These are phyloP conservation scores for Sorex araneus DNA, from an alignment of 2,113 vertebrate genomes.

Conservation along the genomic window DNA sequence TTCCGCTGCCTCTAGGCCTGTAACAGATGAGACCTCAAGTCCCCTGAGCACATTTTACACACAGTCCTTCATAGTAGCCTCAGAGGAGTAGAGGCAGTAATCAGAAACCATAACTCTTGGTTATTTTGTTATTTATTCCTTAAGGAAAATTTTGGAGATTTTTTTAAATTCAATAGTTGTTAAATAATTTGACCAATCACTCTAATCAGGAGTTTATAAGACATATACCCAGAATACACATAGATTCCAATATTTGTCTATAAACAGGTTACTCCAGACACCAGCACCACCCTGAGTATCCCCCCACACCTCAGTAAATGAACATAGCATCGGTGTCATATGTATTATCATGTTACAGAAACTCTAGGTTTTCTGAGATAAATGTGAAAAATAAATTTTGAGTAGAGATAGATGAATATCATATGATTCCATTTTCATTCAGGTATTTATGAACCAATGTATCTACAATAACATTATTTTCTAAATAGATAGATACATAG, in stretches of 20 bases:
- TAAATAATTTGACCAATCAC: conserved; percentile 35
- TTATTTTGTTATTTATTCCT: conserved; percentile 72
- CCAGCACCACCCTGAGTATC: background rate
- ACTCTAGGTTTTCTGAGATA: background rate
- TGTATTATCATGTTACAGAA: background rate
- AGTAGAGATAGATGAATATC: background rate
- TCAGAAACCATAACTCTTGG: conserved; percentile 54
- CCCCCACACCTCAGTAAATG: background rate
- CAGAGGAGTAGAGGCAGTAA: conserved; percentile 61
- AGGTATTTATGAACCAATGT: background rate
- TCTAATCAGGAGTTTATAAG: background rate
- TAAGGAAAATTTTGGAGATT: background rate
- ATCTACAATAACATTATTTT: conserved; percentile 15
- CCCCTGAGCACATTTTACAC: conserved; percentile 66
- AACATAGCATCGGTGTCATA: rapidly evolving
- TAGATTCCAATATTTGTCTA: background rate
- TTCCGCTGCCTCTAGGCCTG: background rate
- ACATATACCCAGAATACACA: background rate
- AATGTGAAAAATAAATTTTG: background rate
- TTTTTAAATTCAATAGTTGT: no score
- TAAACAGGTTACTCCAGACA: background rate
- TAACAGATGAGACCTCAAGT: conserved; percentile 74
- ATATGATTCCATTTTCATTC: background rate
- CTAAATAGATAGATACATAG: background rate
- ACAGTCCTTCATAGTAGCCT: conserved; percentile 65